phyloP scores from a whole-genome alignment of 2,888 invertebrate genomes.

The Drosophila mulleri region DNA sequence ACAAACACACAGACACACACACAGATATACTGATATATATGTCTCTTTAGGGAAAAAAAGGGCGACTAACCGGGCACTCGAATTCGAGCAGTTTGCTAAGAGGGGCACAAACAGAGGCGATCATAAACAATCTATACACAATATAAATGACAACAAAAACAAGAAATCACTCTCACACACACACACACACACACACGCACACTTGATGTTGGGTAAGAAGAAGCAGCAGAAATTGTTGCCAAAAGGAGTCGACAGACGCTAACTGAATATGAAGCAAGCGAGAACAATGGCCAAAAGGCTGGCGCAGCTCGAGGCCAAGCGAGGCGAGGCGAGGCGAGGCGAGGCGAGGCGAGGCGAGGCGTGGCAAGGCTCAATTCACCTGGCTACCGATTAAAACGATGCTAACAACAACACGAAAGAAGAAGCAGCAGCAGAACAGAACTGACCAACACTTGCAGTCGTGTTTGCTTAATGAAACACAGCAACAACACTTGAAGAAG shows the following conservation, averaged over 20 bases:
- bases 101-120: slow-evolving; percentile 27
- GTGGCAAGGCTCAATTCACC: slow-evolving; percentile 27
- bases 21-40: not conserved
- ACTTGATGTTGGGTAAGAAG: slow-evolving; percentile 1
- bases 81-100: slow-evolving; percentile 25
- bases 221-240: slow-evolving; percentile 58
- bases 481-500: slow-evolving; percentile 16
- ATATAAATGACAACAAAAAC: slow-evolving; percentile 51
- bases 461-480: slow-evolving; percentile 75
- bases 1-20: not conserved
- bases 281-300: slow-evolving; percentile 47
- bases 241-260: slow-evolving; percentile 48
- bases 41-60: slow-evolving; percentile 13
- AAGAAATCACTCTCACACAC: slow-evolving; percentile 1
- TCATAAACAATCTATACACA: slow-evolving; percentile 45
- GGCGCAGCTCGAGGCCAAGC: slow-evolving; percentile 13
- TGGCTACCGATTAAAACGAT: slow-evolving; percentile 66
- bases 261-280: slow-evolving; percentile 18
- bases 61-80: slow-evolving; percentile 30
- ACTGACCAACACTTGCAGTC: slow-evolving; percentile 53
- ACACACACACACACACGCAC: not conserved
- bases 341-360: slow-evolving; percentile 1
- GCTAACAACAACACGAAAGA: slow-evolving; percentile 32
- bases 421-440: slow-evolving; percentile 2
- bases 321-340: not conserved